phyloP scores from a whole-genome alignment of 2,797 vertebrate species.

The Gymnothorax javanicus region DNA sequence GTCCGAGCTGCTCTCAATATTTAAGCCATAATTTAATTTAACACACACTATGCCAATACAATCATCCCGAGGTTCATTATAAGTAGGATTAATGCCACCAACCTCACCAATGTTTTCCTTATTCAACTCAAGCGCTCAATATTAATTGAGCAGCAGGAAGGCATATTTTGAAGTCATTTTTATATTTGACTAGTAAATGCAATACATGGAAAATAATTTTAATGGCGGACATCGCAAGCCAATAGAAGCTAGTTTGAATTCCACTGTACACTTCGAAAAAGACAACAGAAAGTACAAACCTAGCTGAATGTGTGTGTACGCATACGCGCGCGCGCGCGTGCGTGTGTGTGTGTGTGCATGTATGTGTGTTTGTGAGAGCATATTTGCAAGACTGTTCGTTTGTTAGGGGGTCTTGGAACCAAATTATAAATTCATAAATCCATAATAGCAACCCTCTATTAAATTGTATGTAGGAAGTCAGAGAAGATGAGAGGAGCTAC shows the following conservation, averaged over 20 bases:
- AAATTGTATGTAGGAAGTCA: background rate
- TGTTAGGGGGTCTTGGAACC: background rate
- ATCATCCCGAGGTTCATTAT: background rate
- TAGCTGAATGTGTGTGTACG: background rate
- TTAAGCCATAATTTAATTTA: conserved; percentile 14
- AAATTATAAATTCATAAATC: conserved; percentile 14
- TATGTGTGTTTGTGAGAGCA: background rate
- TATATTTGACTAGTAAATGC: background rate
- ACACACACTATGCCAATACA: background rate
- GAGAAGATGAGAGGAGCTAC: background rate
- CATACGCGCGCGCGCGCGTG: background rate
- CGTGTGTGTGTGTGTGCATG: background rate
- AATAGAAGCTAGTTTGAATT: background rate
- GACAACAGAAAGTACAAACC: background rate
- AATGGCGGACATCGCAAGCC: background rate
- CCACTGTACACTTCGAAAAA: background rate
- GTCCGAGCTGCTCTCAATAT: background rate
- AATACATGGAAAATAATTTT: background rate
- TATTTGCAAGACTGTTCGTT: background rate
- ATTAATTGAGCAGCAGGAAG: background rate
- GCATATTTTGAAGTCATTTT: background rate
- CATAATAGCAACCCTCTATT: conserved; percentile 20
- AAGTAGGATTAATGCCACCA: conserved; percentile 12
- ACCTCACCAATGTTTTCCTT: conserved; percentile 1
- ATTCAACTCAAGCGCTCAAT: background rate